Percentiles rank a stretch among this genome's conserved stretches.
Conservation (phyloP, 2,797 vertebrate species). For the Arrhamphus sclerolepis region DNA sequence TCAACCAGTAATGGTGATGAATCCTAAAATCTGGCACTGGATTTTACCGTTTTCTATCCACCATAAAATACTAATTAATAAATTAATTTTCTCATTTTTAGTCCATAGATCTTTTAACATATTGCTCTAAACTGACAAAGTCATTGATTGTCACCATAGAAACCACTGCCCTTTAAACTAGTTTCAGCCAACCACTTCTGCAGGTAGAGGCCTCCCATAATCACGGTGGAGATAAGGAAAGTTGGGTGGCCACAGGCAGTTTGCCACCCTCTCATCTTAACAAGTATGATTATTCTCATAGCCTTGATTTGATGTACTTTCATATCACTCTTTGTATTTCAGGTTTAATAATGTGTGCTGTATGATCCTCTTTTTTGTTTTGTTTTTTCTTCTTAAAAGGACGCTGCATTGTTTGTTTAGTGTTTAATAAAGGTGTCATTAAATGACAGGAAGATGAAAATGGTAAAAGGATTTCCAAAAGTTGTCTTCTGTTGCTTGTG, state of each 20-base stretch:
- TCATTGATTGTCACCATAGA: constrained; percentile 44
- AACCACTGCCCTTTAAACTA: constrained; percentile 46
- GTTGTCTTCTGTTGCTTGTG: too few species aligned
- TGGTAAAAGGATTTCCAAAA: too few species aligned
- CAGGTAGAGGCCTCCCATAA: constrained; percentile 45
- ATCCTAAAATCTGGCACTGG: too few species aligned
- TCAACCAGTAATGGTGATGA: too few species aligned
- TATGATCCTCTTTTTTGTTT: too few species aligned
- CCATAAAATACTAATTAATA: too few species aligned
- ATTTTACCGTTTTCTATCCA: too few species aligned
- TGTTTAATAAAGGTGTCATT: too few species aligned
- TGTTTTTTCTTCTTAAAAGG: too few species aligned
- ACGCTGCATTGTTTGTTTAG: too few species aligned
- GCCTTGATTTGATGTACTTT: constrained; percentile 36
- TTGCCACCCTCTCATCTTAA: not conserved
- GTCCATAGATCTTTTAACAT: not conserved
- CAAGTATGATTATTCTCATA: constrained; percentile 35
- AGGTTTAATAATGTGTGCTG: constrained; percentile 15
- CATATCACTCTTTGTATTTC: constrained; percentile 10
- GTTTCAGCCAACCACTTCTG: constrained; percentile 47
- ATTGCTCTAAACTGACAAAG: constrained; percentile 23
- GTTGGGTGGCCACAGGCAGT: not conserved
- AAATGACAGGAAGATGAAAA: too few species aligned
- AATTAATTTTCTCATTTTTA: too few species aligned
- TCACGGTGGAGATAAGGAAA: constrained; percentile 54